Conservation (phyloP, 2,797 vertebrate genomes). For the Rhadinocentrus ornatus region DNA sequence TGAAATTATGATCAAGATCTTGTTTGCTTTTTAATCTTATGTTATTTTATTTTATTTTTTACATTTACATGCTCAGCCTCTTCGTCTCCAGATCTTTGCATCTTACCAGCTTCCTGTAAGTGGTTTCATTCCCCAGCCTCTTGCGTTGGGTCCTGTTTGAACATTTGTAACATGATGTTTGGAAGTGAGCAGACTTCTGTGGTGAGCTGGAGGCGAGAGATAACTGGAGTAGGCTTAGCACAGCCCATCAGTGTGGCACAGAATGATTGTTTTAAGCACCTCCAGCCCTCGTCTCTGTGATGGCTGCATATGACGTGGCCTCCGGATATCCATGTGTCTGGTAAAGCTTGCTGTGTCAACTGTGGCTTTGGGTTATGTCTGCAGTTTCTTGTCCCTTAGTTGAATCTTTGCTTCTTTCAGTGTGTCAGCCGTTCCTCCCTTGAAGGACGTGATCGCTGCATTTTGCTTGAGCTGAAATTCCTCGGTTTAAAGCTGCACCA, state of each 20-base stretch:
- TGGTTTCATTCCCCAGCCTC: background rate
- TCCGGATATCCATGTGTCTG: constrained; percentile 37
- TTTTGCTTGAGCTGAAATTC: background rate
- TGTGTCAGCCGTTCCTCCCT: constrained; percentile 1
- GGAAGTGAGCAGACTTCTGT: constrained; percentile 57
- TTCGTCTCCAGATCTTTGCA: background rate
- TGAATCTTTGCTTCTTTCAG: constrained; percentile 2
- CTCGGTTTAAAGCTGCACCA: background rate
- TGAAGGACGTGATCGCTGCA: background rate
- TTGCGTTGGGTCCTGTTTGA: background rate
- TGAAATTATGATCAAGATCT: no score
- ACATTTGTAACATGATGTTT: constrained; percentile 40
- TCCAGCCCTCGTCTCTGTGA: constrained; percentile 25
- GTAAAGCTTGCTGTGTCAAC: constrained; percentile 16
- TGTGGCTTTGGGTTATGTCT: background rate
- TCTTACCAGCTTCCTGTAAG: background rate
- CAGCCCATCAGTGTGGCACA: constrained; percentile 50
- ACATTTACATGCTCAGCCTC: no score
- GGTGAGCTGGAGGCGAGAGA: constrained; percentile 54
- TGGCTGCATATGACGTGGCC: constrained; percentile 38
- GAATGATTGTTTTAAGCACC: constrained; percentile 58
- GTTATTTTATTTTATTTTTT: no score
- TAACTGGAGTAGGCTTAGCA: constrained; percentile 53
- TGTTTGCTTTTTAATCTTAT: no score
- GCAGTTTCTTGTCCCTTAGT: constrained; percentile 6